Base-by-base conservation (phyloP, 2,888 invertebrate species). In the Choreutis nemorana region DNA sequence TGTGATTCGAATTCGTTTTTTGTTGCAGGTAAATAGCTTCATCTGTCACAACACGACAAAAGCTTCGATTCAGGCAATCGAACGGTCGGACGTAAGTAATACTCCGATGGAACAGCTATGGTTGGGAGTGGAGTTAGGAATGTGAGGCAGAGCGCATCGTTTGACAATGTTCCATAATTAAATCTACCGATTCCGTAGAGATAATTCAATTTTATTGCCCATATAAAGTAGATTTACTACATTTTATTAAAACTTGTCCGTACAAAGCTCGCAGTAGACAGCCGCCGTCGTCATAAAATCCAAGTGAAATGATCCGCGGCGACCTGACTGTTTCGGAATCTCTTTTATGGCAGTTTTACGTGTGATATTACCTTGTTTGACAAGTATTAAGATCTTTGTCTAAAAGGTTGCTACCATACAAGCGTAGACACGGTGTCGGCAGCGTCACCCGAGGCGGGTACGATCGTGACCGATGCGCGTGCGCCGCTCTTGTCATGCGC, bases 391-490 rank as follows among this genome's bases (percentile, higher is more conserved):
- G 55, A 55, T 61, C 45, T 52, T 55, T 54, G 55, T 51, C 54
- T 48, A 41, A 48, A 49, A 57, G 50, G 50, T 55, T 45, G 50
- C 45, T 40, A 47, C 46, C 40, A 44, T 39, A 40, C 37, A 39
- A 39, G 43, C 44, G 37, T 44, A 26, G 18, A 18, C 18, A 18
- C 40, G 40, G 44, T 42, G 50, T 45, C 45, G 37, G 45, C 46
- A 44, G 45, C 58, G 60, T 66, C 64, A 63, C 65, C 60, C 45
- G 57, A 41, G 55, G 61, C 52, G 43, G 28, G 26, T 33, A 26
- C 14, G 50, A 46, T 73, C 75, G 75, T 77, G 73, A 71, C 64
- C 45, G 50, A 38, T 40, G 65, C 70, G 73, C 70, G 68, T 68
- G 72, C 65, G 56, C 52, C 44, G 49, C 46, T 52, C 55, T 54